Evolutionary conservation across 2,113 vertebrate genomes (phyloP).

Genomic region (Hemiscyllium ocellatum): DNA sequence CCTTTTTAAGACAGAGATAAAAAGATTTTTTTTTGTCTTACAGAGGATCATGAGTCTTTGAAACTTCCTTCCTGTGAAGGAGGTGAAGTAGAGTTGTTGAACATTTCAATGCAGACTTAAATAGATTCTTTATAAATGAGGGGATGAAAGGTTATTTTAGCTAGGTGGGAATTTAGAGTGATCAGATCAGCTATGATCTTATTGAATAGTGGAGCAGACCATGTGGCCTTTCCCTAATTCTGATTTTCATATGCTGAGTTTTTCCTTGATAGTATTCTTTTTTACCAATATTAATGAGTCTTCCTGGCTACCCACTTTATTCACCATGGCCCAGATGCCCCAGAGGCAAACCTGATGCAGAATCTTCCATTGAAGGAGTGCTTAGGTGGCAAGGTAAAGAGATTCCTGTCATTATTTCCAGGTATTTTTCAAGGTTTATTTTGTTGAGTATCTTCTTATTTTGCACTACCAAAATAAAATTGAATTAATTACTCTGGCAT

Average conservation of each 20-base stretch:
- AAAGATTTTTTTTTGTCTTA: too few relatives aligned
- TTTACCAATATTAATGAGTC: neutral
- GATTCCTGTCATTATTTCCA: neutral
- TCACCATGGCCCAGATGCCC: neutral
- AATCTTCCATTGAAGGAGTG: neutral
- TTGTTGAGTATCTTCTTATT: neutral
- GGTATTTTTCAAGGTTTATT: neutral
- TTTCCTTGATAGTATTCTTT: neutral
- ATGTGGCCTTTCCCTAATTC: too few relatives aligned
- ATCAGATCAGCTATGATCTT: too few relatives aligned
- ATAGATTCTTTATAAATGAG: too few relatives aligned
- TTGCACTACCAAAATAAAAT: neutral
- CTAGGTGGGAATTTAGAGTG: too few relatives aligned
- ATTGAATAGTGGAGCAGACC: too few relatives aligned
- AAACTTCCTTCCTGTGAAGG: too few relatives aligned
- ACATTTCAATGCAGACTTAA: too few relatives aligned
- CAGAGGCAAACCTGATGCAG: neutral
- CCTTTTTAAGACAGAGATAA: too few relatives aligned
- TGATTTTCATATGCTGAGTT: neutral
- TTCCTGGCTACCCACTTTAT: neutral
- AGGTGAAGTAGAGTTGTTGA: too few relatives aligned
- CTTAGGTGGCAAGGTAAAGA: neutral
- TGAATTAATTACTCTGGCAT: neutral
- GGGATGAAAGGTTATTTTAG: too few relatives aligned
- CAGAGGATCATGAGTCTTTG: too few relatives aligned